Evolutionary conservation across 30 jellyfish, hydroid and myxozoan species (phyloP).

Genomic region (Clytia hemisphaerica): DNA sequence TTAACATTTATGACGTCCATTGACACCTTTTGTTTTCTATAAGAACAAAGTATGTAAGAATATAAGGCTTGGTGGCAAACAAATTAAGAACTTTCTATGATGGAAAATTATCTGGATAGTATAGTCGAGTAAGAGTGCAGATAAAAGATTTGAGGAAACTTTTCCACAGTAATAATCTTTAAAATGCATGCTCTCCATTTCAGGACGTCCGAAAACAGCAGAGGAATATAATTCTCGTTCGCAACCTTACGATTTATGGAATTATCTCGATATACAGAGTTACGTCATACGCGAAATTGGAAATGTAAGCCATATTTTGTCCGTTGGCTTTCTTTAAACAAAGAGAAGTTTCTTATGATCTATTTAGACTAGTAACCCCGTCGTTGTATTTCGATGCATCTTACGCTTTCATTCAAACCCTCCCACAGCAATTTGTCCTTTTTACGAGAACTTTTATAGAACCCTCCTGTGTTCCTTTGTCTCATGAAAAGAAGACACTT

Average conservation of each 20-base stretch:
- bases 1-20: too few species aligned
- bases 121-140: not conserved
- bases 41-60: too few species aligned
- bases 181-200: not conserved
- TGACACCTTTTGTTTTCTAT: too few species aligned
- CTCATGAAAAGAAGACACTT: too few species aligned
- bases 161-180: not conserved
- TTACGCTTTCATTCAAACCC: not conserved
- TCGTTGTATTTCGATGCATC: not conserved
- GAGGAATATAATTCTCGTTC: too few species aligned
- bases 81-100: not conserved
- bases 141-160: not conserved
- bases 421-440: not conserved
- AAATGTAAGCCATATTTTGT: constrained; percentile 47
- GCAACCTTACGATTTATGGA: constrained; percentile 85
- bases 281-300: constrained; percentile 94
- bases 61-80: too few species aligned
- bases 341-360: too few species aligned
- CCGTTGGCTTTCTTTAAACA: too few species aligned
- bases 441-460: not conserved
- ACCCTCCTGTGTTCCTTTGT: too few species aligned
- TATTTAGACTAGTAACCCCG: too few species aligned
- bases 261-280: constrained; percentile 80
- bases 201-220: not conserved
- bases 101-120: not conserved